These are phyloP conservation scores for Sweltsa coloradensis DNA, from an alignment of 1,140 invertebrate species.

Conservation along the genomic window DNA sequence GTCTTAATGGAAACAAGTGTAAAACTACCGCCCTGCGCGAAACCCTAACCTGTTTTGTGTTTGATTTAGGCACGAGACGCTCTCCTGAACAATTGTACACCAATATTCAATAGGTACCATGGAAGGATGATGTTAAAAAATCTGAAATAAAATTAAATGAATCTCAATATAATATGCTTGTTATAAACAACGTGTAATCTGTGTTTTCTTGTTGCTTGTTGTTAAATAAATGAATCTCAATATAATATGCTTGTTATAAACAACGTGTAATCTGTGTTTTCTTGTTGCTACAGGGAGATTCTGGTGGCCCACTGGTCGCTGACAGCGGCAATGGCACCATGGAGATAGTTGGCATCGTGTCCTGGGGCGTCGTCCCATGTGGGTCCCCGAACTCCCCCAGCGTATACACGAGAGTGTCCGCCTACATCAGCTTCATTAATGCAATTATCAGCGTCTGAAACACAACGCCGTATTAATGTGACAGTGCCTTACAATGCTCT, in stretches of 20 bases:
- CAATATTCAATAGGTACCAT: not conserved
- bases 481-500: too few species aligned
- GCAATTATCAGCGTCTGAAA: too few species aligned
- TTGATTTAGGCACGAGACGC: too few species aligned
- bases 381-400: conserved; percentile 46
- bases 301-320: conserved; percentile 45
- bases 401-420: conserved; percentile 52
- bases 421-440: conserved; percentile 38
- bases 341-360: conserved; percentile 50
- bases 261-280: too few species aligned
- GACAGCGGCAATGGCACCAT: conserved; percentile 14
- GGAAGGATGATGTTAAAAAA: not conserved
- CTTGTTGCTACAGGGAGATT: conserved; percentile 48
- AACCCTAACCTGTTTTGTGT: too few species aligned
- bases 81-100: too few species aligned
- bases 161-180: not conserved
- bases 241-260: too few species aligned
- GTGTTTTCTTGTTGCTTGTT: too few species aligned
- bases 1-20: not conserved
- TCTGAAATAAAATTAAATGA: not conserved
- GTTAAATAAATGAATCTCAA: too few species aligned
- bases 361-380: conserved; percentile 61
- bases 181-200: not conserved
- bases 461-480: too few species aligned
- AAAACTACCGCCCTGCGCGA: not conserved